Percentiles rank a stretch among this genome's conserved stretches.
Evolutionary conservation across 2,888 invertebrate species (phyloP).

Genomic region (Allygus modestus): DNA sequence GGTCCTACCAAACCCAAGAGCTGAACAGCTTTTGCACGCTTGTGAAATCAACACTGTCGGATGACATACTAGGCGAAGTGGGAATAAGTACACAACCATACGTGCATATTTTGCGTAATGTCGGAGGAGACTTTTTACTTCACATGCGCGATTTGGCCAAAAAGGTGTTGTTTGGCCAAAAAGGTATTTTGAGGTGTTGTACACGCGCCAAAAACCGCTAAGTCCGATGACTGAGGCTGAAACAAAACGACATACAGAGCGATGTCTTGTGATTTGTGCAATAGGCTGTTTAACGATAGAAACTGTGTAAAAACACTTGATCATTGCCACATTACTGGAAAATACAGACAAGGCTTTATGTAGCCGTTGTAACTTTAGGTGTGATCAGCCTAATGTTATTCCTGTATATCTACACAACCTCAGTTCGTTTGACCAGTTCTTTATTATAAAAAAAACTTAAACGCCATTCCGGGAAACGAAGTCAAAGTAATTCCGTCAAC

Average conservation of each 20-base stretch:
- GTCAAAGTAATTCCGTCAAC: conserved; percentile 5
- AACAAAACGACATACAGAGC: neutral
- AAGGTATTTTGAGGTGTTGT: neutral
- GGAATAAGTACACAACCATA: neutral
- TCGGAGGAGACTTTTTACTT: neutral
- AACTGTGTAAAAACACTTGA: neutral
- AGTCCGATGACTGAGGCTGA: neutral
- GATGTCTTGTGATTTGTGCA: neutral
- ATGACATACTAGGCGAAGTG: neutral
- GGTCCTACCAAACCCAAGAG: neutral
- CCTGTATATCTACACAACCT: conserved; percentile 11
- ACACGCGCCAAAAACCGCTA: neutral
- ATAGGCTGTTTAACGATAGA: neutral
- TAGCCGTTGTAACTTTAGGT: neutral
- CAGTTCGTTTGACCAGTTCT: neutral
- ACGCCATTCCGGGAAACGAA: neutral
- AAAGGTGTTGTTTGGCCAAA: neutral
- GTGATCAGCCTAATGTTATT: neutral
- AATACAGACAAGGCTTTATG: neutral
- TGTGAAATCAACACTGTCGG: neutral
- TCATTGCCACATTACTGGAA: neutral
- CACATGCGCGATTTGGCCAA: neutral
- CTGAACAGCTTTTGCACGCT: conserved; percentile 11
- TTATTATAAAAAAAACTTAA: conserved; percentile 1
- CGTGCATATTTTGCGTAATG: neutral